These are phyloP conservation scores for Sclerodermus sp. DNA, from an alignment of 2,888 invertebrate genomes.

Conservation along the genomic window DNA sequence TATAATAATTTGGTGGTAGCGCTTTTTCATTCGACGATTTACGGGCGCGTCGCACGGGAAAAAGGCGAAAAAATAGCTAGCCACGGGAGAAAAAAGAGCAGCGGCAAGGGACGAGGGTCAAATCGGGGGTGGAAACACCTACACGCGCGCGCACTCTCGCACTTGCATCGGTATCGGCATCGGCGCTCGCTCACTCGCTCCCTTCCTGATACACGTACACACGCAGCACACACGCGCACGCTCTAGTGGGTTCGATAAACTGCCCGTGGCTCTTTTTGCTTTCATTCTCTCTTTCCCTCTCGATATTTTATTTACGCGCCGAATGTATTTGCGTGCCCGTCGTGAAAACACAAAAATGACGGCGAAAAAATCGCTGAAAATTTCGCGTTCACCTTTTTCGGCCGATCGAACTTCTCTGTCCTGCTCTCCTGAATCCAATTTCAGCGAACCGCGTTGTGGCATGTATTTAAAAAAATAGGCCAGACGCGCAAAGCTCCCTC, in stretches of 20 bases:
- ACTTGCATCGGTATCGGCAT: too few relatives aligned
- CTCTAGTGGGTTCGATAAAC: conserved; percentile 33
- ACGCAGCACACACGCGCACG: conserved; percentile 21
- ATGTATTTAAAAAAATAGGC: too few relatives aligned
- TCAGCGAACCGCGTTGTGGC: too few relatives aligned
- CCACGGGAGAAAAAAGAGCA: conserved; percentile 2
- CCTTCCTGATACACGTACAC: neutral
- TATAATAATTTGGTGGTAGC: conserved; percentile 32
- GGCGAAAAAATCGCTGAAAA: conserved; percentile 10
- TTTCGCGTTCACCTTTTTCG: conserved; percentile 1
- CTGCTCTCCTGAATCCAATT: too few relatives aligned
- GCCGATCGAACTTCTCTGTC: conserved; percentile 2
- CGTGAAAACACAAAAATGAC: conserved; percentile 12
- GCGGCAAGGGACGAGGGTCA: neutral
- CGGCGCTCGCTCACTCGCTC: too few relatives aligned
- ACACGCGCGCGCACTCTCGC: too few relatives aligned
- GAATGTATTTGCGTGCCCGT: conserved; percentile 23
- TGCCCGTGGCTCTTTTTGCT: conserved; percentile 24
- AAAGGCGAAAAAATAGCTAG: neutral
- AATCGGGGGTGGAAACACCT: conserved; percentile 1
- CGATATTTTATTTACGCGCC: conserved; percentile 39
- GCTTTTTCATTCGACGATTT: conserved; percentile 37
- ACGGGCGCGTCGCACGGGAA: conserved; percentile 17
- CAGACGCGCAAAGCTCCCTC: too few relatives aligned
- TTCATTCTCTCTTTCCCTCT: neutral